Evolutionary conservation across 2,888 invertebrate species (phyloP).

Genomic region (Pristionchus japonicus): DNA sequence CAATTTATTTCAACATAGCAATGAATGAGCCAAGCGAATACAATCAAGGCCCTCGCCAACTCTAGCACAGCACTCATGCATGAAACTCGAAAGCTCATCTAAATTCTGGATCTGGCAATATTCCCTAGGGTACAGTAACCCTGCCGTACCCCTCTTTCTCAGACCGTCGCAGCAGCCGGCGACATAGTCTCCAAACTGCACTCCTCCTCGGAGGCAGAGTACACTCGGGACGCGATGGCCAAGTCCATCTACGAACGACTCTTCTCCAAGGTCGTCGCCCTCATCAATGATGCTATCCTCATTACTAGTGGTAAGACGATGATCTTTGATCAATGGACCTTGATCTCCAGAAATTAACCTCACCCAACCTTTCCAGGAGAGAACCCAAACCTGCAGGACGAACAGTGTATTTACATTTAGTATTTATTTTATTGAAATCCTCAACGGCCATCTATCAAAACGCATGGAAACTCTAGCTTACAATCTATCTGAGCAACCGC

Average conservation of each 20-base stretch:
- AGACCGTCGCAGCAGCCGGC: slow-evolving; percentile 93
- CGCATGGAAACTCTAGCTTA: not conserved
- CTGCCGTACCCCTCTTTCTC: not conserved
- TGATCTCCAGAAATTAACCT: slow-evolving; percentile 42
- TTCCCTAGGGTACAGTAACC: not conserved
- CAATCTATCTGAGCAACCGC: not conserved
- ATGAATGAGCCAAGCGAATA: too few relatives aligned
- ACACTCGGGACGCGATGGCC: slow-evolving; percentile 91
- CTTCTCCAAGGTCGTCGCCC: slow-evolving; percentile 92
- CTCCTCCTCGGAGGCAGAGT: slow-evolving; percentile 87
- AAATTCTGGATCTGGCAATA: too few relatives aligned
- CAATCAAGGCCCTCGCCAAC: too few relatives aligned
- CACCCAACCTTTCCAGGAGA: slow-evolving; percentile 47
- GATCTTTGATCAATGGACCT: not conserved
- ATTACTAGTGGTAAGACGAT: not conserved
- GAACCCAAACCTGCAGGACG: not conserved
- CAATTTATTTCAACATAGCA: too few relatives aligned
- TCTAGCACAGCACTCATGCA: not conserved
- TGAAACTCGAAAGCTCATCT: not conserved
- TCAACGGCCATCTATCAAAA: not conserved
- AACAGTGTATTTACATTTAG: not conserved
- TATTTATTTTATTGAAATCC: not conserved
- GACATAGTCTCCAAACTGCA: slow-evolving; percentile 92
- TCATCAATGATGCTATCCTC: slow-evolving; percentile 89
- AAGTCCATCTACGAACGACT: slow-evolving; percentile 92